Evolutionary conservation across 2,113 vertebrate genomes (phyloP), one percentile per base, ranked within the genome.

Genomic region (Galemys pyrenaicus): DNA sequence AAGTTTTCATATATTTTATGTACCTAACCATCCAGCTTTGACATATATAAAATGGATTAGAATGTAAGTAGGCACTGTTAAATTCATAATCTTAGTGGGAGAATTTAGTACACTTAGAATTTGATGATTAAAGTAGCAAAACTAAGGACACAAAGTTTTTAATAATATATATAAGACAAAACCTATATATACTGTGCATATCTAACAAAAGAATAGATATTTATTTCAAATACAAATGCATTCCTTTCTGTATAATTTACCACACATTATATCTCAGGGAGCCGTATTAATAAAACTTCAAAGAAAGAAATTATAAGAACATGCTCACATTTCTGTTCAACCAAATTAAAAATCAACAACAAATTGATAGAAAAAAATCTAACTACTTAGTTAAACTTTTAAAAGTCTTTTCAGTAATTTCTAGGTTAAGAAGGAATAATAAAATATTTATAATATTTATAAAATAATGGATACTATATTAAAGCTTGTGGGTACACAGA

Each of bases 321-420:
- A 70, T 56, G 26, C 13, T 54, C 4, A 80, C 41, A 37, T 51
- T 75, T 84, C 12, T 67, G 9, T 74, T 35, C 32, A 75, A 71
- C 37, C 60, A 82, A 81, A 64, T 82, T 12, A 88, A 26, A 80
- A 92, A 86, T 81, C n/a, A 94, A 24, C 73, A 71, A 19, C 15
- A 94, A 89, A 73, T 56, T 75, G 4, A 49, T 41, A 75, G n/a
- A 20, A 74, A 89, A 86, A 1, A 49, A 44, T 56, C 15, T 64
- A 88, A 54, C 22, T 54, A 64, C 44, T 64, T 91, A 79, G 41
- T 32, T n/a, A 51, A 74, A 94, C 11, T 30, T 92, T 89, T 49
- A 9, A 6, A 74, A 82, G 35, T 58, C 11, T 41, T 74, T 83
- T 32, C 62, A 91, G 28, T 67, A 87, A 91, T 51, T 82, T 32